phyloP scores from a whole-genome alignment of 2,888 invertebrate genomes.

The Rhagonycha fulva region DNA sequence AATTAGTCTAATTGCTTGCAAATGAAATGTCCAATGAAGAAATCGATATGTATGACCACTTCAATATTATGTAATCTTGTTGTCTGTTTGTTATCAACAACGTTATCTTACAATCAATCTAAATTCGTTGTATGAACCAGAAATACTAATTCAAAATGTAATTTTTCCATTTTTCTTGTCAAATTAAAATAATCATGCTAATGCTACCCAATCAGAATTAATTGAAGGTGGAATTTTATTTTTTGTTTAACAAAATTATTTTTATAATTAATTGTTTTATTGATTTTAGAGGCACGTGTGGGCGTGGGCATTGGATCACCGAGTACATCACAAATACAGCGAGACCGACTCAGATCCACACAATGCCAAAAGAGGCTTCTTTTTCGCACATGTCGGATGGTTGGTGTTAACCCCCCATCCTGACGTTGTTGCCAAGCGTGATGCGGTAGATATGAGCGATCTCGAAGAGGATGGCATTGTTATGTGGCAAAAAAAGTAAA shows the following conservation, averaged over 20 bases:
- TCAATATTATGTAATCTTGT: background rate
- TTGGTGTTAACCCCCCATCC: slow-evolving; percentile 84
- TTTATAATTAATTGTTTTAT: background rate
- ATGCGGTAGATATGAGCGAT: slow-evolving; percentile 71
- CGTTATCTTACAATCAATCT: background rate
- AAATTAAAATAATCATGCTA: background rate
- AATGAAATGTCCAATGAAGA: background rate
- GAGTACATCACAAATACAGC: slow-evolving; percentile 87
- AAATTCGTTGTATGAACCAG: background rate
- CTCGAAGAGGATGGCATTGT: slow-evolving; percentile 74
- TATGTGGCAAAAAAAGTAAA: slow-evolving; percentile 72
- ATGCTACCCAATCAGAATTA: background rate
- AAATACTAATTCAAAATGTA: background rate
- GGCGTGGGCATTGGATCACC: slow-evolving; percentile 85
- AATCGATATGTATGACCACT: background rate
- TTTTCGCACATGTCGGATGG: slow-evolving; percentile 93
- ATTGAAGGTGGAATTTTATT: background rate
- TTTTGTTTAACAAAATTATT: background rate
- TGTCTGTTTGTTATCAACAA: background rate
- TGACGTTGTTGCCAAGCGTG: slow-evolving; percentile 70
- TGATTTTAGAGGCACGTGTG: slow-evolving; percentile 75
- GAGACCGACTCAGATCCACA: slow-evolving; percentile 87
- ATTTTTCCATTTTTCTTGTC: background rate
- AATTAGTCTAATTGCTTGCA: background rate
- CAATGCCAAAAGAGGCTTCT: slow-evolving; percentile 75